Base-by-base conservation (phyloP, 2,888 invertebrate species). In the Octonoba sinensis region DNA sequence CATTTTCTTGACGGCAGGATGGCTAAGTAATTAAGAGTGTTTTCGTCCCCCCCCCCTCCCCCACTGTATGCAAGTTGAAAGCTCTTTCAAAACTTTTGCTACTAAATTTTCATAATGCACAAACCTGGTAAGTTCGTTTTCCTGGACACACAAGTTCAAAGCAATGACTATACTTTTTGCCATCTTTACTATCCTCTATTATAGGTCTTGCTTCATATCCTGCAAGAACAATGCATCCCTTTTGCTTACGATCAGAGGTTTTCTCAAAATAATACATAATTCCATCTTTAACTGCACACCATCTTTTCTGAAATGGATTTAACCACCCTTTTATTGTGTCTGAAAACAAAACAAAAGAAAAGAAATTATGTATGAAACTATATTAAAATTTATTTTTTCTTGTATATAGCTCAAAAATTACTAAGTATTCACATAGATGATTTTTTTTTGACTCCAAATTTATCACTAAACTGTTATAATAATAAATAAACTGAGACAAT, bases 141-240 rank as follows among this genome's bases (percentile, higher is more conserved):
- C 84, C 84, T 22, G 84, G 84, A 24, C 82, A 84, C 0, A 83
- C 83, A 18, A 84, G 56, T 20, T 84, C 84, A 69, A 84, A 84
- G 46, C 78, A 83, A 16, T 71, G 24, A 56, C 74, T 78, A 44
- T 79, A 72, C n/a, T 78, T 82, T 36, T 60, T 78, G 3, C 71
- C 70, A 20, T 82, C 84, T 65, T 82, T 77, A 22, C 22, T 67
- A 18, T 78, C 82, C 18, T 70, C 83, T 12, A 65, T 69, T 20
- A 82, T 18, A 15, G 65, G 54, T 51, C 79, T 78, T 20, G 70
- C 78, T 69, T 83, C 83, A 72, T 84, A 84, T 8, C 84, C 84
- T 36, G 59, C 36, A n/a, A 84, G 22, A 27, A 67, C 16, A n/a
- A 84, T 84, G 12, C 59, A 59, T 8, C 84, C 82, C 64, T 71